Evolutionary conservation across 2,888 invertebrate species (phyloP).

Genomic region (Petrolisthes cinctipes): DNA sequence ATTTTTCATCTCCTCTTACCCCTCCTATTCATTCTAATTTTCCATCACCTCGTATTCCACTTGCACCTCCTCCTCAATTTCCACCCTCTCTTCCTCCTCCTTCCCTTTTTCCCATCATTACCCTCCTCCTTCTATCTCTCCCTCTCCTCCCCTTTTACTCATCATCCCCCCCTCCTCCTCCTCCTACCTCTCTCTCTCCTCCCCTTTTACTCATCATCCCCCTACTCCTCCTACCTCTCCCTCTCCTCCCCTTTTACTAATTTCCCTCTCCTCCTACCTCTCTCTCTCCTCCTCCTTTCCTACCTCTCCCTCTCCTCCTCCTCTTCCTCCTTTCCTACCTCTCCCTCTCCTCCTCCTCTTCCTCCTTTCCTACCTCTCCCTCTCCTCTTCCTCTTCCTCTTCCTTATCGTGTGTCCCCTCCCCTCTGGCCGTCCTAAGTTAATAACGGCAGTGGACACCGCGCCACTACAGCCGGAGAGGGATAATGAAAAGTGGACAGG

Average conservation of each 20-base stretch:
- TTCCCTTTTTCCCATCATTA: neutral
- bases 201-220: too few relatives aligned
- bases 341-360: neutral
- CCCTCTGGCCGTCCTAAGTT: neutral
- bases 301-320: neutral
- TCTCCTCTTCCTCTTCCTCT: neutral
- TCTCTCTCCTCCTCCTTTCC: neutral
- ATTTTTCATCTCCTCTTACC: neutral
- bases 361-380: neutral
- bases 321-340: neutral
- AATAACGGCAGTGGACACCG: neutral
- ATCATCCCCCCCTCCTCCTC: neutral
- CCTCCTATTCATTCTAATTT: neutral
- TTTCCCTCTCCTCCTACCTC: neutral
- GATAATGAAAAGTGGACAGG: neutral
- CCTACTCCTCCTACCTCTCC: neutral
- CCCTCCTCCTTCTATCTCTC: neutral
- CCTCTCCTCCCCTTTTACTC: neutral
- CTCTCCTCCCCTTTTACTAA: neutral
- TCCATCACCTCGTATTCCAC: constrained; percentile 5
- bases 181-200: neutral
- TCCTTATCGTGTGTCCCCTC: neutral
- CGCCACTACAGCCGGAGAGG: neutral
- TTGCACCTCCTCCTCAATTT: neutral
- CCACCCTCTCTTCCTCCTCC: neutral